phyloP scores from a whole-genome alignment of 2,113 vertebrate genomes.

The Oncorhynchus masou region DNA sequence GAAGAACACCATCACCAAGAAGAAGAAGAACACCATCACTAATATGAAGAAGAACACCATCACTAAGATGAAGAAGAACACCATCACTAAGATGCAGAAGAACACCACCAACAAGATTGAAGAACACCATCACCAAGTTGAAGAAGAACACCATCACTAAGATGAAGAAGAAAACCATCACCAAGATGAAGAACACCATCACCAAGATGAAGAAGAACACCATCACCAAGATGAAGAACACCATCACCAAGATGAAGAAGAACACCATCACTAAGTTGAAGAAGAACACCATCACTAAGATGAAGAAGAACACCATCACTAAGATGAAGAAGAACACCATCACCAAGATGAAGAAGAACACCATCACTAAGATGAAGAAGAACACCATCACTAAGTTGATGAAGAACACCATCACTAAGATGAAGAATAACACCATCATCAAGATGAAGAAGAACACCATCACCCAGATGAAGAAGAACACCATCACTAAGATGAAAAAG shows the following conservation, averaged over 20 bases:
- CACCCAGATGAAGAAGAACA: too few species aligned
- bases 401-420: conserved; percentile 60
- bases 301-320: too few species aligned
- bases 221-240: conserved; percentile 49
- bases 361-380: too few species aligned
- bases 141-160: conserved; percentile 53
- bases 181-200: too few species aligned
- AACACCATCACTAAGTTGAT: conserved; percentile 34
- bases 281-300: too few species aligned
- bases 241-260: conserved; percentile 39
- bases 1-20: too few species aligned
- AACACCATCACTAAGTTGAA: conserved; percentile 66
- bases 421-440: conserved; percentile 43
- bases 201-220: conserved; percentile 54
- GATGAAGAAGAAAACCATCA: conserved; percentile 40
- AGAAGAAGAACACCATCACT: too few species aligned
- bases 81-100: too few species aligned
- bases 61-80: conserved; percentile 53
- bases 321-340: conserved; percentile 62
- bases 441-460: conserved; percentile 31
- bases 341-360: conserved; percentile 36
- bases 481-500: conserved; percentile 37
- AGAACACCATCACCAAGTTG: conserved; percentile 38
- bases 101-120: conserved; percentile 61
- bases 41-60: conserved; percentile 59